A percentile compares a stretch with the other conserved stretches of the same genome.
Evolutionary conservation across 1,140 invertebrate genomes (phyloP).

Genomic region (Scaptomyza pallida): DNA sequence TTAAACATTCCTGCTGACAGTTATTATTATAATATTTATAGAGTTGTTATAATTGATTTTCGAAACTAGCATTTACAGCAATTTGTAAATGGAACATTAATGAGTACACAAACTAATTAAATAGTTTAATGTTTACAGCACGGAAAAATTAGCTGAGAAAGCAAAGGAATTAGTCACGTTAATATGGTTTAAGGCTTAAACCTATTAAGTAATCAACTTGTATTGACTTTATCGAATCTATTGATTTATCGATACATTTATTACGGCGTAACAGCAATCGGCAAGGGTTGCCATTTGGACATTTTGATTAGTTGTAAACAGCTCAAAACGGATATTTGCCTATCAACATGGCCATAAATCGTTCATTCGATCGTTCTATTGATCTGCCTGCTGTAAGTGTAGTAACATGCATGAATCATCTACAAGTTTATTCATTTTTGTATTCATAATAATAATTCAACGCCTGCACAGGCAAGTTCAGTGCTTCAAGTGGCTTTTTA

Average conservation of each 20-base stretch:
- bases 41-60: background rate
- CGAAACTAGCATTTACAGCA: background rate
- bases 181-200: too few species aligned
- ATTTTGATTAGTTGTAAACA: conserved; percentile 23
- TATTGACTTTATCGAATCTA: background rate
- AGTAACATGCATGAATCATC: conserved; percentile 50
- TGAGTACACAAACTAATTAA: too few species aligned
- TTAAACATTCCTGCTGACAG: background rate
- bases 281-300: conserved; percentile 9
- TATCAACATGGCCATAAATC: conserved; percentile 79
- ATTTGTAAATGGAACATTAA: too few species aligned
- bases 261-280: background rate
- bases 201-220: background rate
- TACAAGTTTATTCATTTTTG: conserved; percentile 35
- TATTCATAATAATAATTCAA: conserved; percentile 48
- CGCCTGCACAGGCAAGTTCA: conserved; percentile 54
- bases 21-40: background rate
- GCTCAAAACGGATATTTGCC: conserved; percentile 65
- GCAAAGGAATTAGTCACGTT: too few species aligned
- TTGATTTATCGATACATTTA: conserved; percentile 34
- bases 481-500: conserved; percentile 51
- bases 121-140: too few species aligned
- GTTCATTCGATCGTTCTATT: conserved; percentile 41
- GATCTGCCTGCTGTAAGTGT: background rate
- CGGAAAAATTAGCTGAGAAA: too few species aligned